A percentile compares a stretch with the other conserved stretches of the same genome.
phyloP scores from a whole-genome alignment of 2,888 invertebrate genomes.

The Pandemis corylana region DNA sequence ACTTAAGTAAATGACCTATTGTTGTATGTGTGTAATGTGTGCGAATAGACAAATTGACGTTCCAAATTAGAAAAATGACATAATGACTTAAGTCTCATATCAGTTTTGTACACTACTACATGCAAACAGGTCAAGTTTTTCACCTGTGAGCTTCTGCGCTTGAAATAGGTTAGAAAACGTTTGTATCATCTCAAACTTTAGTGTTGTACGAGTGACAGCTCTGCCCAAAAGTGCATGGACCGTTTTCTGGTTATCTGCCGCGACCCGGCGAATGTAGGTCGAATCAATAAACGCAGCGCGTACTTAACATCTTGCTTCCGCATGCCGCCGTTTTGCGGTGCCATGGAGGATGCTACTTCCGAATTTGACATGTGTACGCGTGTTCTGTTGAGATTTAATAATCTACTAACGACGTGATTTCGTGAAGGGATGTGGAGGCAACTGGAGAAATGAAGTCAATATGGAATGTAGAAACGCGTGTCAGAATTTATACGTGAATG shows the following conservation, averaged over 20 bases:
- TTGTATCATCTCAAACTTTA: background rate
- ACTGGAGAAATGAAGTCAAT: no score
- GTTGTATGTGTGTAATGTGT: no score
- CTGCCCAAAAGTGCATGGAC: slow-evolving; percentile 18
- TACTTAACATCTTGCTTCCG: slow-evolving; percentile 46
- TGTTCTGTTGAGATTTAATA: background rate
- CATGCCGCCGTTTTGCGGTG: slow-evolving; percentile 8
- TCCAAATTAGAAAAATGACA: no score
- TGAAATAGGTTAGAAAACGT: no score
- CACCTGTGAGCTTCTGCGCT: no score
- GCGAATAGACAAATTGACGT: no score
- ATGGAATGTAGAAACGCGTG: no score
- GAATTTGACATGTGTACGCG: background rate
- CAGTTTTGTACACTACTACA: no score
- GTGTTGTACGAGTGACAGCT: background rate
- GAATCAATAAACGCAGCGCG: slow-evolving; percentile 59
- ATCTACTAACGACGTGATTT: background rate
- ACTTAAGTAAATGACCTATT: no score
- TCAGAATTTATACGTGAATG: no score
- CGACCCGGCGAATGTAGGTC: slow-evolving; percentile 56
- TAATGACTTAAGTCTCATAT: no score
- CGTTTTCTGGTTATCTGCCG: slow-evolving; percentile 49
- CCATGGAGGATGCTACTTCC: slow-evolving; percentile 15
- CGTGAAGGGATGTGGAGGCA: background rate
- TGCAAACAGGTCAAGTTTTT: no score